Evolutionary conservation across 2,113 vertebrate species (phyloP).

Genomic region (Terrapene triunguis): DNA sequence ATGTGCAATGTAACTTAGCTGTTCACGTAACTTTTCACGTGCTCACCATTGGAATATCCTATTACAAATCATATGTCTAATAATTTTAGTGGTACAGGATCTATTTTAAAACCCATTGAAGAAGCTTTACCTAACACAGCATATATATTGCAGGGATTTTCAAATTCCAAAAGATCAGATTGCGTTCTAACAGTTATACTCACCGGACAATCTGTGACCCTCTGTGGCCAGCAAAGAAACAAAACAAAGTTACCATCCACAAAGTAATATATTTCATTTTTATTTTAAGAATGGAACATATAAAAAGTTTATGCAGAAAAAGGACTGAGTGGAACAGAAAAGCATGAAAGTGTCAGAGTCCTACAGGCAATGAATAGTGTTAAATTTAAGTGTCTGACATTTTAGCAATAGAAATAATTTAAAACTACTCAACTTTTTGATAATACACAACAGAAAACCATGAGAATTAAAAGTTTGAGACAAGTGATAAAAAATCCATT

Average conservation of each 20-base stretch:
- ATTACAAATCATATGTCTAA: too few relatives aligned
- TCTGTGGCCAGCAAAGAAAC: slow-evolving; percentile 75
- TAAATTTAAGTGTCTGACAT: not conserved
- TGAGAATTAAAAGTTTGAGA: not conserved
- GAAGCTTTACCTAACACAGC: too few relatives aligned
- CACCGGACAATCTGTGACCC: slow-evolving; percentile 61
- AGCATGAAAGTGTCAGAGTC: not conserved
- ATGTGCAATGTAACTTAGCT: too few relatives aligned
- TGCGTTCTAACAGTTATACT: slow-evolving; percentile 11
- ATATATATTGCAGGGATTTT: too few relatives aligned
- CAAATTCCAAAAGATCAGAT: not conserved
- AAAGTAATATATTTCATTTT: slow-evolving; percentile 5
- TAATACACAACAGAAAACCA: not conserved
- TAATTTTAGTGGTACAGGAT: too few relatives aligned
- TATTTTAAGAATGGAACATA: slow-evolving; percentile 19
- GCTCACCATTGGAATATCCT: too few relatives aligned
- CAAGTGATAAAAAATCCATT: not conserved
- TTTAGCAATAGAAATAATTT: not conserved
- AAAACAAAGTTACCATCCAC: slow-evolving; percentile 49
- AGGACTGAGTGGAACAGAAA: not conserved
- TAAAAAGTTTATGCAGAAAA: not conserved
- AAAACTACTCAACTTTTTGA: not conserved
- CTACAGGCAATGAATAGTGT: not conserved
- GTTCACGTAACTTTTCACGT: too few relatives aligned
- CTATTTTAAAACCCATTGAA: too few relatives aligned